A percentile compares a stretch with the other conserved stretches of the same genome.
These are phyloP conservation scores for Scophthalmus maximus DNA, from an alignment of 2,113 vertebrate species.

Conservation along the genomic window DNA sequence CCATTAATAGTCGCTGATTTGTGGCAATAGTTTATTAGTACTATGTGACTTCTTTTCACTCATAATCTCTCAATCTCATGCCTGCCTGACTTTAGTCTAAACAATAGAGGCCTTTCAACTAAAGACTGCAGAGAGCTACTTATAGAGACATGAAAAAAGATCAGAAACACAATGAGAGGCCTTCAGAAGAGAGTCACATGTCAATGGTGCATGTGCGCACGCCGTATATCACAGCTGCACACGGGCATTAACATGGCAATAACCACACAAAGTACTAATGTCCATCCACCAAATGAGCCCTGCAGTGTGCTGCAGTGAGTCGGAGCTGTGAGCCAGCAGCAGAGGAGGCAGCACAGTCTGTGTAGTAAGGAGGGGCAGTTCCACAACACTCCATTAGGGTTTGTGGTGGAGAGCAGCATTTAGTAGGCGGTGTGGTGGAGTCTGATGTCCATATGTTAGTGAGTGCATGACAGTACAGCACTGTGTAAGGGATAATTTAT, in stretches of 20 bases:
- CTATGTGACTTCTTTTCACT: slow-evolving; percentile 10
- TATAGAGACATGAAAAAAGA: slow-evolving; percentile 45
- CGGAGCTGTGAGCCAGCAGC: slow-evolving; percentile 3
- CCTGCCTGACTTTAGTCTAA: slow-evolving; percentile 36
- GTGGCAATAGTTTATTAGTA: slow-evolving; percentile 2
- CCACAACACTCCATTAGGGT: slow-evolving; percentile 52
- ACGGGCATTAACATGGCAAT: slow-evolving; percentile 20
- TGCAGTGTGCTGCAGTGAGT: neutral
- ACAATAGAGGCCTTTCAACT: slow-evolving; percentile 73
- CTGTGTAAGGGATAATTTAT: slow-evolving; percentile 19
- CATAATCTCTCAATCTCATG: slow-evolving; percentile 55
- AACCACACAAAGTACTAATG: neutral
- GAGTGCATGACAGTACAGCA: slow-evolving; percentile 16
- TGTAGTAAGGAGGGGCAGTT: slow-evolving; percentile 43
- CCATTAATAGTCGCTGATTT: slow-evolving; percentile 1
- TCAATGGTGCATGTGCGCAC: slow-evolving; percentile 4
- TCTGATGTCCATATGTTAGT: slow-evolving; percentile 47
- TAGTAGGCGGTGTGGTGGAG: slow-evolving; percentile 35
- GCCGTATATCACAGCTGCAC: slow-evolving; percentile 12
- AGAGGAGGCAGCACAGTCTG: slow-evolving; percentile 22
- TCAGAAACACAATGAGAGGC: slow-evolving; percentile 41
- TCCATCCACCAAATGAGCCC: neutral
- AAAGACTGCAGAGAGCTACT: slow-evolving; percentile 51
- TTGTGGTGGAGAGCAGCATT: slow-evolving; percentile 61
- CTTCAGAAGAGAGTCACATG: slow-evolving; percentile 62